These are phyloP conservation scores for Heliconius himera DNA, from an alignment of 1,140 invertebrate genomes.

Conservation along the genomic window DNA sequence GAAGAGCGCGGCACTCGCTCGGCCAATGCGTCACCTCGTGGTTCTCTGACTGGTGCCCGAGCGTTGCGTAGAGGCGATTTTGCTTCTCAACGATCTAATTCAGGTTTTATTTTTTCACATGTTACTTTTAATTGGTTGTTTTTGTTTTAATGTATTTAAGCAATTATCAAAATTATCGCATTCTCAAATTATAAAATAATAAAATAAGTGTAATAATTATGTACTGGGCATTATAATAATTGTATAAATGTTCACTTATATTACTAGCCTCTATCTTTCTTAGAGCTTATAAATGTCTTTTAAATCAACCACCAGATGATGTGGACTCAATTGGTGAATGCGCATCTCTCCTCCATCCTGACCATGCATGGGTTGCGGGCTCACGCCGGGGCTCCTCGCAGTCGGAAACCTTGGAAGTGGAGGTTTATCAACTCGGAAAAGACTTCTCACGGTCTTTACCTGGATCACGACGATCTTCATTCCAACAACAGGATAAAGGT, in stretches of 20 bases:
- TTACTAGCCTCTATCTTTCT: background rate
- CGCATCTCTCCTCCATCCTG: constrained; percentile 89
- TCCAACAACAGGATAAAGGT: constrained; percentile 86
- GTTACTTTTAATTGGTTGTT: background rate
- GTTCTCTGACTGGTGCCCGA: constrained; percentile 86
- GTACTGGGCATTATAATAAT: too few relatives aligned
- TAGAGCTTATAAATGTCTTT: constrained; percentile 10
- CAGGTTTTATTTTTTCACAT: constrained; percentile 70
- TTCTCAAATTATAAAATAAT: background rate
- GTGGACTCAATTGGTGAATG: constrained; percentile 88
- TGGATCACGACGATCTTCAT: constrained; percentile 91
- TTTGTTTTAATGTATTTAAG: too few relatives aligned
- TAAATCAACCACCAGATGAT: constrained; percentile 79
- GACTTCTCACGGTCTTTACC: constrained; percentile 93
- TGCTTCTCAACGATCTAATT: constrained; percentile 85
- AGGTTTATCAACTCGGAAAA: constrained; percentile 91
- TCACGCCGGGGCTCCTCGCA: constrained; percentile 91
- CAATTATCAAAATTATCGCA: background rate
- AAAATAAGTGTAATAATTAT: too few relatives aligned
- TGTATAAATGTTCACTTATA: background rate
- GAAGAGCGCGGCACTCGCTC: constrained; percentile 90
- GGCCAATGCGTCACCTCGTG: constrained; percentile 89
- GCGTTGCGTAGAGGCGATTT: constrained; percentile 85
- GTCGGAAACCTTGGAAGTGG: constrained; percentile 91
- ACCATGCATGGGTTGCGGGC: constrained; percentile 89